Base-by-base conservation (phyloP, 53 echinoderm and acorn worm genomes). In the Crossaster papposus region DNA sequence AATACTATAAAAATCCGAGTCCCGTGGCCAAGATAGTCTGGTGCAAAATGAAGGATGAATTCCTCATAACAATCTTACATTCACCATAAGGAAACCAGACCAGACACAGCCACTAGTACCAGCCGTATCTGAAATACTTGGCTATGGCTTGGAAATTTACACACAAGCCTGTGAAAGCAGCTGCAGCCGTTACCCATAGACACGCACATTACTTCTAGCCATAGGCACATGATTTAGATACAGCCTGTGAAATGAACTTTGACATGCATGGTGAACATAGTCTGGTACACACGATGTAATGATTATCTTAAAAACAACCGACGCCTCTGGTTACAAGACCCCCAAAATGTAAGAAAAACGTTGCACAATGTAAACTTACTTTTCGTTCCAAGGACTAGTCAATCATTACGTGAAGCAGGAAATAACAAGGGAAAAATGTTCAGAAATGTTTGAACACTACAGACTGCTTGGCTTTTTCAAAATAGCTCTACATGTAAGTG, bases 341-440 rank as follows among this genome's bases (percentile, higher is more conserved):
- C n/a, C 2, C 3, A 80, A 83, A 24, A 26, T 50, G 44, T 15
- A 6, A 1, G 70, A 51, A 83, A 20, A 32, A 14, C 22, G 2
- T 9, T 44, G 54, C 65, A 51, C 24, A 29, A 51, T 22, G 14
- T n/a, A n/a, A 75, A 87, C 87, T 87, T 87, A 87, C 87, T 76
- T 26, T 72, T 64, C 87, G 24, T 20, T 75, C 76, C 87, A 87
- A 14, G 87, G 87, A 62, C 87, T 87, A 65, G 83, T 38, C 15
- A 38, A 30, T 68, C 70, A 36, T 68, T 26, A 44, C 50, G 34
- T 72, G 51, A 52, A 52, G 36, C 75, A 87, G 36, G 77, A 23
- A 87, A 55, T 30, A 37, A 77, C 11, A 75, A 51, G 28, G 7
- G 34, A 73, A 54, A 85, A 10, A 33, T 12, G 51, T 20, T 14